Base-by-base conservation (phyloP, 2,888 invertebrate genomes). In the Liopterus haemorrhoidalis region DNA sequence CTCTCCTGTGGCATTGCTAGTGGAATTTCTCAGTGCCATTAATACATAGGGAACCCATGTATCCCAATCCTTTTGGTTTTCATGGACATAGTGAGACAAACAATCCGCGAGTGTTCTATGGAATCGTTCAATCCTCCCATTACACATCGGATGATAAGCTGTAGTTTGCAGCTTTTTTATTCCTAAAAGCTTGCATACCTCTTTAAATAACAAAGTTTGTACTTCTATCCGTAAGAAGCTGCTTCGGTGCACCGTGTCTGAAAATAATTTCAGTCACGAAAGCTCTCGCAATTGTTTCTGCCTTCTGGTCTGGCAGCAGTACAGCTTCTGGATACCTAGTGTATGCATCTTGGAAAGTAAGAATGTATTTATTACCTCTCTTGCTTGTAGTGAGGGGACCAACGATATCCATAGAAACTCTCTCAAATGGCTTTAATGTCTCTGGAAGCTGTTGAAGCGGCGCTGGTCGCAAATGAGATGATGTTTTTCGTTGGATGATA, bases 81-180 rank as follows among this genome's bases (percentile, higher is more conserved):
- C 31, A 0, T 37, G 16, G 1, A 61, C 50, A 33, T 55, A 59
- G 32, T 60, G 57, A 2, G 55, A 51, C 3, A 63, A 21, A 33
- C 52, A 52, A 16, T 57, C 54, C 35, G 54, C 59, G 1, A 64
- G 30, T 2, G 51, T 49, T 27, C 59, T 36, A 25, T 62, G 62
- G 24, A 54, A 48, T 25, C 62, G 24, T 41, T 64, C 62, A 1
- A 62, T 45, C 25, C 55, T 45, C 3, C 60, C 62, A 37, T 65
- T 65, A 2, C 54, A 40, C 11, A 50, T 46, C 4, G 63, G 59
- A 19, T 58, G 57, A 41, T 59, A 60, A 3, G 58, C 44, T 1
- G 57, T 53, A 2, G 59, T 61, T 27, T 53, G 50, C 4, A 58
- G 19, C 37, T 53, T 55, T 11, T 51, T 35, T 4, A 61, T 57